Evolutionary conservation across 2,888 invertebrate genomes (phyloP), one percentile per base, ranked within the genome.

Genomic region (Orchestes rusci): DNA sequence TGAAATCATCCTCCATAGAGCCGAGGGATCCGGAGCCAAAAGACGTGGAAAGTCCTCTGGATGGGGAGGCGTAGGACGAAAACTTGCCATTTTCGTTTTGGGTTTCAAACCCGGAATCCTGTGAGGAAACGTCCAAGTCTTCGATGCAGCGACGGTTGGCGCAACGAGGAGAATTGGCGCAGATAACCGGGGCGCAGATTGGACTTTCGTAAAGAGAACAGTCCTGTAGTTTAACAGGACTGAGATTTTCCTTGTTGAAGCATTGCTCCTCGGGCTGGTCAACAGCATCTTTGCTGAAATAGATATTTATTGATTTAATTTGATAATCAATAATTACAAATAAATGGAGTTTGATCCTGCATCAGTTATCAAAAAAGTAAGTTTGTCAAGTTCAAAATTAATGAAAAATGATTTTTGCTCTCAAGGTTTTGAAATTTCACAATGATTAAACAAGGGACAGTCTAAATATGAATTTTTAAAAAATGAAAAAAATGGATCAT

Each of bases 1-100:
- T 69, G 57, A 78, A 80, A 35, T 77, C 80, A 54, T 81, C 81
- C 61, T 80, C 79, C 59, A 73, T 73, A 77, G 77, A 1, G 72
- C 70, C 3, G 74, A 75, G 15, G 76, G 65, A 42, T 52, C 68
- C 16, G 38, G 56, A 54, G 36, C 61, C 49, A 55, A 61, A 43
- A 17, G 43, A 43, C 4, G 27, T 12, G 3, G 42, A 42, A 35
- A 30, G 19, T 8, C 52, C 57, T 42, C 61, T 59, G 34, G 55
- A 54, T 7, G 65, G 64, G 4, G 64, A 62, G n/a, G 56, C 51
- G 45, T 57, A 61, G 10, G 59, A 53, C 18, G 53, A 51, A 50
- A 61, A 60, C 54, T 61, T 58, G 20, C 53, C 56, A 42, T 53
- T 54, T 42, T 62, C 57, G 35, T 54, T 66, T 1, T 61, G 55